Evolutionary conservation across 2,888 invertebrate genomes (phyloP), one percentile per base, ranked within the genome.

Genomic region (Catocala sponsa): DNA sequence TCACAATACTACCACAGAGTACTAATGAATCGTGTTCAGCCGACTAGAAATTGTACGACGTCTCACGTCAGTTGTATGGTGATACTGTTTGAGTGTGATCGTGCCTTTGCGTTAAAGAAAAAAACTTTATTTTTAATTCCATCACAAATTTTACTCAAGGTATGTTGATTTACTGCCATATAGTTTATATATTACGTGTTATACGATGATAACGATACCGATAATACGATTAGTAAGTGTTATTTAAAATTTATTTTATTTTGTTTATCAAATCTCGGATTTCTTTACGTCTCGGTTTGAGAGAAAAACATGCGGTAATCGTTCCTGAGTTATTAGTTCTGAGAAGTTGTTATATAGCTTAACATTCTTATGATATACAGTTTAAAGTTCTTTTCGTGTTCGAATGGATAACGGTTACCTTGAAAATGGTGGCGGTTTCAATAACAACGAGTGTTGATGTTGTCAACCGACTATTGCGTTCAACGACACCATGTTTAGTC

Each of bases 1-100:
- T 76, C 76, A 78, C 49, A 59, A 65, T 55, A 15, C 54, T 55
- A 65, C 68, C 61, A 43, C 50, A 61, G 55, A 66, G 50, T 60
- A 66, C 57, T 72, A 78, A 75, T 72, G 72, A 68, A 53, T 68
- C 63, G 71, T 56, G 78, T 54, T 69, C 65, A 62, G 49, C 63
- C 67, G 38, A 41, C 60, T 60, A 65, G 44, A 55, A 59, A 59
- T 56, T 51, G 47, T 43, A 46, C 52, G 44, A 48, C 55, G 10
- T 13, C 4, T 2, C 2, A 35, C 35, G 55, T 32, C 76, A 76
- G 76, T 76, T 46, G 51, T 57, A 70, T 65, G 65, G 64, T 65
- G 76, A 64, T 68, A 54, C 60, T 55, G 63, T 64, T 54, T 38
- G 64, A 63, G 76, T 65, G 52, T 55, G 65, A 65, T 13, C 76